Base-by-base conservation (phyloP, 2,113 vertebrate species). In the Gila orcuttii region DNA sequence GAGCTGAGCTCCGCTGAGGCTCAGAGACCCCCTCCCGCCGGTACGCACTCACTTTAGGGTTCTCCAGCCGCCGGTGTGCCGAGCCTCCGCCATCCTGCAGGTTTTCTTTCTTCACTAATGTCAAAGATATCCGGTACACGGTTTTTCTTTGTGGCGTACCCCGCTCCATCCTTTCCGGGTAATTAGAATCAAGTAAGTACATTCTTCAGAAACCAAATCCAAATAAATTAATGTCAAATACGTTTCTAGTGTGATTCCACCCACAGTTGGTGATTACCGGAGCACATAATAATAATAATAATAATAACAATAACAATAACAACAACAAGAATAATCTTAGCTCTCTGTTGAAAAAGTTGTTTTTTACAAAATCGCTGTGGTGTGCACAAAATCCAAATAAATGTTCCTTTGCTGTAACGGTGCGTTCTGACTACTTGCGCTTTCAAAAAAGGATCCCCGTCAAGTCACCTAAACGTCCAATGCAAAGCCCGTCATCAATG, bases 121-220 rank as follows among this genome's bases (percentile, higher is more conserved):
- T 98, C 88, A 98, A 95, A 19, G 97, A 98, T 93, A 99, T 99
- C 91, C 96, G 93, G 92, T 98, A 98, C 1, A 99, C 96, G 0
- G 97, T 98, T 69, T 94, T 97, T 88, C 96, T 94, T 88, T 95
- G 96, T 13, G 96, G 95, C 28, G 95, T 91, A 0, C 95, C 95
- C 33, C 96, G 92, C 89, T 96, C 95, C 97, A 96, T 95, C 85
- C 92, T 89, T 75, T 95, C 95, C 1, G 93, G 83, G 2, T 93
- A 94, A 68, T 91, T 91, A 60, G 92, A 93, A 92, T 97, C 96
- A 91, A 97, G 93, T 28, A 97, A 94, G 91, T 95, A 96, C 98
- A 98, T 98, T 88, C 89, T 92, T 86, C 23, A 68, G 68, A 12
- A 33, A 50, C 50, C 47, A 50, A 31, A 19, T 60, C 25, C 60